These are phyloP conservation scores for Ceratina calcarata DNA, from an alignment of 1,140 invertebrate genomes.

Conservation along the genomic window DNA sequence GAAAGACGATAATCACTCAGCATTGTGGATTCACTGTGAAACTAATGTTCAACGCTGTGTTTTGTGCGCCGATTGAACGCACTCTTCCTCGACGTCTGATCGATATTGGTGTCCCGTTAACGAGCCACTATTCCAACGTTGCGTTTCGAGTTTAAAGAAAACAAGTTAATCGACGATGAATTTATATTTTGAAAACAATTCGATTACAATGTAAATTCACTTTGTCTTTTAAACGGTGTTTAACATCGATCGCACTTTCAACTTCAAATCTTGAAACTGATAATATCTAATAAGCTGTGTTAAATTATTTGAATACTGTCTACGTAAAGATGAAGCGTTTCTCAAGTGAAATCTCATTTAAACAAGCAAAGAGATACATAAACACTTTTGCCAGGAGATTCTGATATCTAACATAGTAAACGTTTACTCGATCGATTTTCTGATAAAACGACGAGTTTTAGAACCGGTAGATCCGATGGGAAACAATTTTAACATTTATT, in stretches of 20 bases:
- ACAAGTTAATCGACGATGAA: neutral
- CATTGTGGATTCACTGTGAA: conserved; percentile 6
- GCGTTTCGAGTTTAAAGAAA: conserved; percentile 12
- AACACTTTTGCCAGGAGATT: neutral
- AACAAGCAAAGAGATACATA: neutral
- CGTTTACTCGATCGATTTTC: too few species aligned
- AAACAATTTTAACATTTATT: neutral
- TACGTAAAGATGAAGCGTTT: too few species aligned
- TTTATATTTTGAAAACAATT: neutral
- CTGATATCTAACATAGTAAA: too few species aligned
- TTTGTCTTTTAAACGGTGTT: too few species aligned
- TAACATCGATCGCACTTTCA: too few species aligned
- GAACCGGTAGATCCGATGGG: too few species aligned
- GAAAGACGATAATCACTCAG: conserved; percentile 30
- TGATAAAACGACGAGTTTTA: too few species aligned
- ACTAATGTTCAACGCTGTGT: conserved; percentile 18
- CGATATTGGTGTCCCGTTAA: conserved; percentile 67
- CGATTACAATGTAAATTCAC: too few species aligned
- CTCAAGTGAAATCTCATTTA: too few species aligned
- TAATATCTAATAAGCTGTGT: too few species aligned
- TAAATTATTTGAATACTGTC: too few species aligned
- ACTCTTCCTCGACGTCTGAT: conserved; percentile 58
- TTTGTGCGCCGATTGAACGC: conserved; percentile 11
- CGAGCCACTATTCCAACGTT: neutral
- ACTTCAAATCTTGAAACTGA: too few species aligned